These are phyloP conservation scores for Pongo abelii DNA, from an alignment of 2,113 vertebrate genomes.

Conservation along the genomic window DNA sequence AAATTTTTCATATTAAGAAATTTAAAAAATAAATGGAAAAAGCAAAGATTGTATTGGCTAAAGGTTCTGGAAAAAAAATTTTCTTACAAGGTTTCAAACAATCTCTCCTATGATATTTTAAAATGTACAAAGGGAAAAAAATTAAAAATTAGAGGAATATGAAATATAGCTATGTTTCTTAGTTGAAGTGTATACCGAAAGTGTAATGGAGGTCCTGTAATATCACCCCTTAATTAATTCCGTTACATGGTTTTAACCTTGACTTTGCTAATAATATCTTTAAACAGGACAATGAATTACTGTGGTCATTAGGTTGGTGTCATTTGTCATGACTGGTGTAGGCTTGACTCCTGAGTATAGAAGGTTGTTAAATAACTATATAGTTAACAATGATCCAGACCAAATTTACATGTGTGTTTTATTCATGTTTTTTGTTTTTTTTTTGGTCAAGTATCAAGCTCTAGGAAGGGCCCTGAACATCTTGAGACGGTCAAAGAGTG, in stretches of 20 bases:
- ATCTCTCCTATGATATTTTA: neutral
- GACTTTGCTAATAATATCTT: constrained; percentile 51
- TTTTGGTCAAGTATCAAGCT: neutral
- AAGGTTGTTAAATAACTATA: neutral
- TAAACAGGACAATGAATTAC: constrained; percentile 47
- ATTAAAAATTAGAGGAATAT: neutral
- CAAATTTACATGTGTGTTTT: neutral
- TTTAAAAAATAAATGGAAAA: neutral
- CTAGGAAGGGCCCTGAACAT: neutral
- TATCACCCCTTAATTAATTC: neutral
- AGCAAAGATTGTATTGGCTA: neutral
- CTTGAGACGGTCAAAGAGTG: neutral
- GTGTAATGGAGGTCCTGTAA: neutral
- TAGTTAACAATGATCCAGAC: neutral
- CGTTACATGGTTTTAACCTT: neutral
- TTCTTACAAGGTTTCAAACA: neutral
- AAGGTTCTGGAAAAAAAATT: neutral
- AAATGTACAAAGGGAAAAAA: neutral
- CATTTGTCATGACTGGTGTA: neutral
- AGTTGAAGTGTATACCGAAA: neutral
- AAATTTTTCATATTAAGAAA: neutral
- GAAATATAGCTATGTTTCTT: neutral
- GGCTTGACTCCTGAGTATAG: neutral
- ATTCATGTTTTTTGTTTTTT: neutral
- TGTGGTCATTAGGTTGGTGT: neutral